Conservation (phyloP, 2,888 invertebrate species). For the Amiota mariae region DNA sequence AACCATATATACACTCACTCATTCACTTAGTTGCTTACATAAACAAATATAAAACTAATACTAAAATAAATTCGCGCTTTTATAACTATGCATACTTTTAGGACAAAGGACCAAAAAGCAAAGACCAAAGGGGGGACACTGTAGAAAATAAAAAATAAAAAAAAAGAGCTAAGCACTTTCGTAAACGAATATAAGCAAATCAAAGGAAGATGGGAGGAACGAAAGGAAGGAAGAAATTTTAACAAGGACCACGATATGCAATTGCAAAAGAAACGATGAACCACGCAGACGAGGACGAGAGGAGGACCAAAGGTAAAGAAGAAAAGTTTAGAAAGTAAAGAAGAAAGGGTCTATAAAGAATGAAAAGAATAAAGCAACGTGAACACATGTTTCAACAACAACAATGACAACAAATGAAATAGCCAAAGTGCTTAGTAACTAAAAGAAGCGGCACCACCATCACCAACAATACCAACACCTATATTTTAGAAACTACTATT, state of each 20-base stretch:
- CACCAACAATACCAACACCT: conserved; percentile 44
- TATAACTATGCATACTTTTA: neutral
- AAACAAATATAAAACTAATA: conserved; percentile 16
- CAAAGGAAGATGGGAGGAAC: neutral
- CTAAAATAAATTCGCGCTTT: conserved; percentile 26
- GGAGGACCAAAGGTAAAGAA: neutral
- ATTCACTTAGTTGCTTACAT: neutral
- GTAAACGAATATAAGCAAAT: no score
- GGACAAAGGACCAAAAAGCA: neutral
- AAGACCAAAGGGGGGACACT: neutral
- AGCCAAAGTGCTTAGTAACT: no score
- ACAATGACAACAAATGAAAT: no score
- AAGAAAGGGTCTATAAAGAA: neutral
- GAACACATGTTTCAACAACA: no score
- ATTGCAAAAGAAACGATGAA: neutral
- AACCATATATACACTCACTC: neutral
- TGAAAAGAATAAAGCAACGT: no score
- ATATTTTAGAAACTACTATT: conserved; percentile 47
- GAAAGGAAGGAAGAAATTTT: neutral
- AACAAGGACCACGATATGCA: neutral
- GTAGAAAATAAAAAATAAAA: neutral
- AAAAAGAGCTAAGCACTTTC: neutral
- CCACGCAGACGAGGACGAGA: no score
- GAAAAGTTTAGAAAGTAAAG: neutral
- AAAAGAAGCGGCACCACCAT: no score